Conservation (phyloP, 2,113 vertebrate species). For the Malurus alboscapulatus region DNA sequence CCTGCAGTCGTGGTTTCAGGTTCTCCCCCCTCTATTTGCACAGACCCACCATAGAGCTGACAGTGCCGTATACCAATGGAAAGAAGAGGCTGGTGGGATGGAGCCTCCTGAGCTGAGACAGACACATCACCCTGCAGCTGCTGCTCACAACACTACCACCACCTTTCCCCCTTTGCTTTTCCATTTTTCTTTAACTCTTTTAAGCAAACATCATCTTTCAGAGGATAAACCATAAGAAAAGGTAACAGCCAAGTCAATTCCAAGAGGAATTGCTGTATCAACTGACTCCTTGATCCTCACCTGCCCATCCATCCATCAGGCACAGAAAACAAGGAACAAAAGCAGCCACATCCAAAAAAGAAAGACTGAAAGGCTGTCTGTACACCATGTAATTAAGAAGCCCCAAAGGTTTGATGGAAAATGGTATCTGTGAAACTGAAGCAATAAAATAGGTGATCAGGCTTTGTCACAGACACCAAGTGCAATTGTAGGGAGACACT, state of each 20-base stretch:
- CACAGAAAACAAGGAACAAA: not conserved
- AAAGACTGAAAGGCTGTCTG: not conserved
- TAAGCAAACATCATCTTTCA: not conserved
- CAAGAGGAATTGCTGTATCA: not conserved
- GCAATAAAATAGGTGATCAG: not conserved
- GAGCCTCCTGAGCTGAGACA: not conserved
- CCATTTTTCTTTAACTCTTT: not conserved
- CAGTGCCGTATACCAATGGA: not conserved
- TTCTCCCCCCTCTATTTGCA: not conserved
- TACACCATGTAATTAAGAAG: not conserved
- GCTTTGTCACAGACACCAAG: not conserved
- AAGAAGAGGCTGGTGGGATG: not conserved
- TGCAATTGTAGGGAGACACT: not conserved
- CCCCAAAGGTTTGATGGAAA: not conserved
- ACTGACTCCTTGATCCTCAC: not conserved
- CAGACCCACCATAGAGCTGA: not conserved
- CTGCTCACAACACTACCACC: not conserved
- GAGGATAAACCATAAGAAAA: not conserved
- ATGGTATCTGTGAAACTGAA: not conserved
- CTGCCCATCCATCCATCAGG: not conserved
- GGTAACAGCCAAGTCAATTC: not conserved
- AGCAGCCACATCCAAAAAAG: not conserved
- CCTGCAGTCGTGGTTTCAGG: not conserved
- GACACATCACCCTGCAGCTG: not conserved
- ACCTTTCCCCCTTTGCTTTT: not conserved